Evolutionary conservation across 2,797 vertebrate genomes (phyloP).

Genomic region (Harpagifer antarcticus): DNA sequence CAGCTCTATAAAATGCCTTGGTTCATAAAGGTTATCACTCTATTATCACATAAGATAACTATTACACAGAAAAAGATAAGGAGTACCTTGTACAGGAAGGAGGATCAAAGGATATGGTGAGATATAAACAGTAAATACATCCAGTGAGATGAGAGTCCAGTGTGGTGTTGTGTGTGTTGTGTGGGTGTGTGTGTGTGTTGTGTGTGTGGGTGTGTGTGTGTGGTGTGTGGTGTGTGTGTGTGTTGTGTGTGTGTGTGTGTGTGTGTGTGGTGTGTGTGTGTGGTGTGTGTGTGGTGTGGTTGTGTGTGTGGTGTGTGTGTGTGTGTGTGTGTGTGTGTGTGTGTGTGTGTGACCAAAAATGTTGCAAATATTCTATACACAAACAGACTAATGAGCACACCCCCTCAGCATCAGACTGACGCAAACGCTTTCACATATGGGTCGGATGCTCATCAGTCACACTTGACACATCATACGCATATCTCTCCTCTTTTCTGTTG

Average conservation of each 20-base stretch:
- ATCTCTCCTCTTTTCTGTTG: constrained; percentile 10
- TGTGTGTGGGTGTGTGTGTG: no score
- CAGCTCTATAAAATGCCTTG: background rate
- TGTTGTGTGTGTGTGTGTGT: no score
- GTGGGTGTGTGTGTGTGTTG: no score
- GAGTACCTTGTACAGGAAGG: no score
- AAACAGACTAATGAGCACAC: constrained; percentile 28
- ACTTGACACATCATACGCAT: constrained; percentile 9
- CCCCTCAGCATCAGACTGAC: constrained; percentile 57
- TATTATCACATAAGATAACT: no score
- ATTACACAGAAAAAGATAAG: no score
- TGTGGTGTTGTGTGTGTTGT: constrained; percentile 1
- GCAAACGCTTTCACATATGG: constrained; percentile 49
- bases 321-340: background rate
- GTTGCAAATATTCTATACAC: constrained; percentile 35
- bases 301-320: constrained; percentile 4
- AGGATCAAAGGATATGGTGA: constrained; percentile 7
- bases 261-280: background rate
- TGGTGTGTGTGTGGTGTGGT: constrained; percentile 1
- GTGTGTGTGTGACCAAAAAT: constrained; percentile 14
- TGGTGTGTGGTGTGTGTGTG: no score
- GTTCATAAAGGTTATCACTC: background rate
- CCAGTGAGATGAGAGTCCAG: no score
- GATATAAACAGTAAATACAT: background rate
- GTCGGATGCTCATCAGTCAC: constrained; percentile 35